Evolutionary conservation across 1,140 invertebrate genomes (phyloP), one percentile per base, ranked within the genome.

Genomic region (Apis cerana): DNA sequence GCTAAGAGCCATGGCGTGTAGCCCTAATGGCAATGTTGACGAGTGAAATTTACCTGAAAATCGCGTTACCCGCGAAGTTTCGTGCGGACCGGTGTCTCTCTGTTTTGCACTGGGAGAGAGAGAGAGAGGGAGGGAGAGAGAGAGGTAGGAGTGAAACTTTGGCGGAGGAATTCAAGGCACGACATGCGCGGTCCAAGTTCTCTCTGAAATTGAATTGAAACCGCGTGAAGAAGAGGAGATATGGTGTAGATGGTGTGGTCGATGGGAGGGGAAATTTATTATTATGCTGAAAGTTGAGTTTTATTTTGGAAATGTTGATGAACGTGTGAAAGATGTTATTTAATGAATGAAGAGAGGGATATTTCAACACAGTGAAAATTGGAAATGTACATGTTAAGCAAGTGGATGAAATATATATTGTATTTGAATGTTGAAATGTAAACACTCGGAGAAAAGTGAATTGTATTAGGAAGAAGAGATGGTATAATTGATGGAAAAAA

Each of bases 1-100:
- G 84, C 86, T 90, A 90, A 91, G 86, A 90, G 90, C 90, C 79
- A 90, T 91, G 82, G 86, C 89, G 80, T 91, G 90, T 90, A 85
- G 75, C 82, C 85, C 88, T 91, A 91, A 90, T 91, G 90, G 88
- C 82, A 75, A 76, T 87, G 71, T 84, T 85, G 83, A 74, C 84
- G 79, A 82, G 79, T 85, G 83, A 88, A 89, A 90, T 91, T 90
- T 88, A 90, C 88, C 86, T 85, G 89, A 87, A 90, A 90, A 91
- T 91, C 84, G 80, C 82, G 88, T 91, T 91, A 90, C 75, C 77
- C 80, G 79, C 58, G 72, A 88, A 88, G 87, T 88, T 88, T 88
- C 86, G 86, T 56, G 75, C 58, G 78, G 5, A 87, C 86, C 79
- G 75, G 85, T 84, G 86, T 88, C 87, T 85, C 85, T 71, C 61